A percentile compares a stretch with the other conserved stretches of the same genome.
Evolutionary conservation across 64 coral and sea anemone species (phyloP).

Genomic region (Acropora yongei): DNA sequence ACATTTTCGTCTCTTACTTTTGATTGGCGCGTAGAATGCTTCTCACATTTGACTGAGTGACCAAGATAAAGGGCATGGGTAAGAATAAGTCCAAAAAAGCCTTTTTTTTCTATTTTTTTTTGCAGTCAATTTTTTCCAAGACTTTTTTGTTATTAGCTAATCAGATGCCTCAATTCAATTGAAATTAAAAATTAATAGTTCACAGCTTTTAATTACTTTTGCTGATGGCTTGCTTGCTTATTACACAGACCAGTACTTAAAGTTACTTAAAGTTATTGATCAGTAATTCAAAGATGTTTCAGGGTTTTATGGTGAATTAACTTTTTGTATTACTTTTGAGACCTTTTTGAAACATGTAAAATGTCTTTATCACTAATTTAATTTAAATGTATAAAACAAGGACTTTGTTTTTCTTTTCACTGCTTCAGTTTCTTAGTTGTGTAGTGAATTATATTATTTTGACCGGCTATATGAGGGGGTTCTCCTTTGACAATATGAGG

Average conservation of each 20-base stretch:
- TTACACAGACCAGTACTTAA: slow-evolving; percentile 8
- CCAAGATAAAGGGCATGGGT: slow-evolving; percentile 7
- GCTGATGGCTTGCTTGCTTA: background rate
- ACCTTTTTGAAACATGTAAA: slow-evolving; percentile 1
- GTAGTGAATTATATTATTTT: slow-evolving; percentile 11
- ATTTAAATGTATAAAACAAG: slow-evolving; percentile 6
- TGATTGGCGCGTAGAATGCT: background rate
- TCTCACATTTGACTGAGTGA: slow-evolving; percentile 1
- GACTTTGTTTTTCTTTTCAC: slow-evolving; percentile 15
- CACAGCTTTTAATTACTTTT: slow-evolving; percentile 19
- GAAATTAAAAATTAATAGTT: slow-evolving; percentile 12
- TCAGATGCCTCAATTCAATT: background rate
- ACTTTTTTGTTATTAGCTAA: slow-evolving; percentile 7
- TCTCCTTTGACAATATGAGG: slow-evolving; percentile 13
- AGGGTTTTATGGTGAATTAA: slow-evolving; percentile 9
- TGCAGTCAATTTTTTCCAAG: background rate
- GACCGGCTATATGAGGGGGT: background rate
- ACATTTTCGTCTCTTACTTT: slow-evolving; percentile 8
- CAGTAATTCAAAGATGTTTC: slow-evolving; percentile 8
- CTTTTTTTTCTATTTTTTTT: slow-evolving; percentile 11
- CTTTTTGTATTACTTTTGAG: slow-evolving; percentile 11
- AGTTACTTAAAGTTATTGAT: background rate
- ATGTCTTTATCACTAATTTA: slow-evolving; percentile 14
- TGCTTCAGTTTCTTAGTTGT: slow-evolving; percentile 10
- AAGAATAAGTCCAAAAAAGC: slow-evolving; percentile 15